phyloP scores from a whole-genome alignment of 2,888 invertebrate species.

The Tetanocera ferruginea region DNA sequence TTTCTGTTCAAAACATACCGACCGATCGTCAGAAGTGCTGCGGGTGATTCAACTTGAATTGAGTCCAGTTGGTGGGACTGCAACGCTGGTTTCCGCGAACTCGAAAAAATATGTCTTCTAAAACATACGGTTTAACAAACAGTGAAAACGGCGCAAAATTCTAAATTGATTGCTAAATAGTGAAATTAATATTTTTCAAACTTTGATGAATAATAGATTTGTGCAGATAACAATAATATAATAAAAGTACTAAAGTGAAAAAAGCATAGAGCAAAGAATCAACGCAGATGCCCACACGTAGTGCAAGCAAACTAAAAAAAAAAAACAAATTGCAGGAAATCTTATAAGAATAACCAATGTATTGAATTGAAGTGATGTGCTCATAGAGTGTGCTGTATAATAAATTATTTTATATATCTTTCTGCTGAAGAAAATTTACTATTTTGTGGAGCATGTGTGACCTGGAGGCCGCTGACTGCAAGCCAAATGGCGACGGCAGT shows the following conservation, averaged over 20 bases:
- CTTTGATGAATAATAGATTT: no score
- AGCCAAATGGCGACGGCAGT: conserved; percentile 14
- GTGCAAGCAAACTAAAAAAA: not conserved
- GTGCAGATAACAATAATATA: no score
- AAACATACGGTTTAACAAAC: no score
- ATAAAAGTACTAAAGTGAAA: not conserved
- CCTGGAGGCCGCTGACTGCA: not conserved
- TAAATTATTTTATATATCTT: not conserved
- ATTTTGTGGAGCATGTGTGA: conserved; percentile 16
- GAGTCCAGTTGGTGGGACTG: no score
- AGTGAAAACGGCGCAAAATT: no score
- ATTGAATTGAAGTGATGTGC: not conserved
- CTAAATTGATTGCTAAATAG: no score
- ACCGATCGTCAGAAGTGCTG: no score
- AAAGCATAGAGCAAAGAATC: not conserved
- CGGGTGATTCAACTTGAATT: no score
- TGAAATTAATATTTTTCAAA: no score
- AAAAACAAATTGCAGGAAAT: not conserved
- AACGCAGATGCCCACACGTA: conserved; percentile 8
- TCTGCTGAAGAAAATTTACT: not conserved
- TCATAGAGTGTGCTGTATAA: not conserved
- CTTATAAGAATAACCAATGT: conserved; percentile 3
- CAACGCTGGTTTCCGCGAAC: no score
- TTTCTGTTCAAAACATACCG: no score
- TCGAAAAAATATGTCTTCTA: no score